A percentile compares a stretch with the other conserved stretches of the same genome.
These are phyloP conservation scores for Caenorhabditis drosophilae DNA, from an alignment of 2,888 invertebrate species.

Conservation along the genomic window DNA sequence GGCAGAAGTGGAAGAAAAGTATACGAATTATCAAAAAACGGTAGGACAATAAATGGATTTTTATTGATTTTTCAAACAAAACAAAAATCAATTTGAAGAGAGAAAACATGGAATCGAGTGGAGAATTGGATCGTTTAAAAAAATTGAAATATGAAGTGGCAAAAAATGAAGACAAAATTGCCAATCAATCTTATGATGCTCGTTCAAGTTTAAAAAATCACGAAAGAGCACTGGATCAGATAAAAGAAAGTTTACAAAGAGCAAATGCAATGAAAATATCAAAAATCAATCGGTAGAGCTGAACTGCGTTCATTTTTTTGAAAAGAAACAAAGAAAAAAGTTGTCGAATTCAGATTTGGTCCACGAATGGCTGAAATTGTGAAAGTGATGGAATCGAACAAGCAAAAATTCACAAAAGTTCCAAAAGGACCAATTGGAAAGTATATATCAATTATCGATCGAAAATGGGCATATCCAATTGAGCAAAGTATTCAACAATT, in stretches of 20 bases:
- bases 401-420: constrained; percentile 23
- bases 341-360: constrained; percentile 58
- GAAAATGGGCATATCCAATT: constrained; percentile 50
- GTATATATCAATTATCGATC: constrained; percentile 49
- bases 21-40: too few relatives aligned
- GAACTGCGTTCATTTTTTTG: too few relatives aligned
- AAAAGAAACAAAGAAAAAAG: too few relatives aligned
- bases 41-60: too few relatives aligned
- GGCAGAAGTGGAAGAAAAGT: too few relatives aligned
- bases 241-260: neutral
- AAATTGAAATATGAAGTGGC: neutral
- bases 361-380: constrained; percentile 36
- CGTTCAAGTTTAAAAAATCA: neutral
- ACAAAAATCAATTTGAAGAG: neutral
- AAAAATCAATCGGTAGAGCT: constrained; percentile 27
- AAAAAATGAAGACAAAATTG: neutral
- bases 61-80: too few relatives aligned
- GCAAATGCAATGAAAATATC: constrained; percentile 13
- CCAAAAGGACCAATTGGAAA: constrained; percentile 62
- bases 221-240: neutral
- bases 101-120: neutral
- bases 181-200: neutral
- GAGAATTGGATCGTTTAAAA: neutral
- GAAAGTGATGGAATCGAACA: constrained; percentile 28
- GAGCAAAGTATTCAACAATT: constrained; percentile 37